Base-by-base conservation (phyloP, 2,888 invertebrate species). In the Lissocephala sabroskyi region DNA sequence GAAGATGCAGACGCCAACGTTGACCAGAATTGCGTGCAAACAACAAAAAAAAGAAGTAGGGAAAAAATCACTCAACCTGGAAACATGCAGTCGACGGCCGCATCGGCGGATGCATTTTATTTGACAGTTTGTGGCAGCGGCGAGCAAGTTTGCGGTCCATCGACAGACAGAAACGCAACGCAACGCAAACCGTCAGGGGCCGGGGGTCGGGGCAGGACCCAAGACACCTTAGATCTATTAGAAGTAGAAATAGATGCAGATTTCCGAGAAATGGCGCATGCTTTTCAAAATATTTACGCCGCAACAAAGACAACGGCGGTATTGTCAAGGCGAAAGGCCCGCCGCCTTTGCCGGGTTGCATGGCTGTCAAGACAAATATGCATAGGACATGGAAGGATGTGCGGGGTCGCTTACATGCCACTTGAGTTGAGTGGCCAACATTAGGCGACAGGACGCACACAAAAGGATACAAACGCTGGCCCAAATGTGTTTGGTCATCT, bases 231-330 rank as follows among this genome's bases (percentile, higher is more conserved):
- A n/a, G n/a, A n/a, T n/a, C n/a, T n/a, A n/a, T n/a, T n/a, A n/a
- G n/a, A n/a, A n/a, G n/a, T n/a, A n/a, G n/a, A n/a, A n/a, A n/a
- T n/a, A n/a, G n/a, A 17, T 41, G 30, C 23, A 7, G 23, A 23
- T 23, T 56, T 56, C 56, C 39, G 14, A 41, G 57, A 56, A 52
- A 33, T 57, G 57, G 44, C 57, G 45, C 32, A 26, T 41, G 51
- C 54, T 44, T 49, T 56, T 74, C 63, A 56, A 40, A 60, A 70
- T 67, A 63, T 67, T 67, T 70, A 54, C 63, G 29, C 39, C 36
- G 11, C 7, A 5, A 23, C 33, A 33, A 13, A 16, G 49, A n/a
- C 13, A 41, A 37, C 35, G 41, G 29, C 23, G 36, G 42, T 37
- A 37, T 9, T 39, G 48, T 9, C 2, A 18, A 35, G 35, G 35